These are phyloP conservation scores for Psilopogon haemacephalus DNA, from an alignment of 2,113 vertebrate species.

Conservation along the genomic window DNA sequence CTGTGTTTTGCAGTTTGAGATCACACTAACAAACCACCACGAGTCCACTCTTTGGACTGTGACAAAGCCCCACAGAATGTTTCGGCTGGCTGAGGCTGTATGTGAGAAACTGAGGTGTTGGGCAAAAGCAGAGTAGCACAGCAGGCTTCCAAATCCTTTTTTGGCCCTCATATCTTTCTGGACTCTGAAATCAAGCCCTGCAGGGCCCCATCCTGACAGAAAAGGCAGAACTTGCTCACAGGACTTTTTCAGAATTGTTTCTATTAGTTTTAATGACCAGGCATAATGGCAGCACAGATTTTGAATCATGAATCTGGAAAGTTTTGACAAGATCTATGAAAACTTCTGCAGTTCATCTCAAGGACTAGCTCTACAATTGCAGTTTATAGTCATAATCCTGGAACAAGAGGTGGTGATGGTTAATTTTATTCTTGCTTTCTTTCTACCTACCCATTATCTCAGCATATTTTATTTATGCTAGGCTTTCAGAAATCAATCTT, in stretches of 20 bases:
- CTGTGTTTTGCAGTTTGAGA: no score
- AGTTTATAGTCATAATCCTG: constrained; percentile 14
- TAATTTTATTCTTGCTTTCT: constrained; percentile 56
- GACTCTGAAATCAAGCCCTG: not conserved
- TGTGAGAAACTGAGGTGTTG: not conserved
- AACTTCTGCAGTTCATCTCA: constrained; percentile 38
- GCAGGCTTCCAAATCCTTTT: not conserved
- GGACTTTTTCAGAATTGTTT: not conserved
- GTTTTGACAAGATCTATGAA: not conserved
- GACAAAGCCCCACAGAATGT: not conserved
- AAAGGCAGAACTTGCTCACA: not conserved
- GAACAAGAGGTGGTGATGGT: constrained; percentile 14
- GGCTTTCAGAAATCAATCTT: constrained; percentile 34
- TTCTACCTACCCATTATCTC: constrained; percentile 46
- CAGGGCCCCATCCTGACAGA: not conserved
- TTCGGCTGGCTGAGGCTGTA: not conserved
- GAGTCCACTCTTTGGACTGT: no score
- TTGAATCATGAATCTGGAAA: not conserved
- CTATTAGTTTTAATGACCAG: not conserved
- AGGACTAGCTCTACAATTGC: constrained; percentile 26
- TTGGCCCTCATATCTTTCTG: not conserved
- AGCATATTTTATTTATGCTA: constrained; percentile 43
- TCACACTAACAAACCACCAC: no score
- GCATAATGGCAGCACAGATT: not conserved
- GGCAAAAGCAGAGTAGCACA: fast-evolving